Percentiles rank a stretch among this genome's conserved stretches.
Conservation (phyloP, 1,140 invertebrate genomes). For the Drosophila sturtevanti region DNA sequence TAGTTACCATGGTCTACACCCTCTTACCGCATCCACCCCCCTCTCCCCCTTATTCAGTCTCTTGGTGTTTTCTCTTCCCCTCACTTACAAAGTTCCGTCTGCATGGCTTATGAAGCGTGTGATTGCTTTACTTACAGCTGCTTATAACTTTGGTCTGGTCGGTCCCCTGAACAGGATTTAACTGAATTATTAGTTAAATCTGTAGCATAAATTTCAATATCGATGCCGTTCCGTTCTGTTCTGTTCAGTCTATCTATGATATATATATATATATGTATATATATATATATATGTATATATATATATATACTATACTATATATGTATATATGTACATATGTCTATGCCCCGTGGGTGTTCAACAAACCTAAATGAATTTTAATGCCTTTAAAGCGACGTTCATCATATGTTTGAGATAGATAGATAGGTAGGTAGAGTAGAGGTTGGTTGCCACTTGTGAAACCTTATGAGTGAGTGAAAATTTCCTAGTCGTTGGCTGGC, state of each 20-base stretch:
- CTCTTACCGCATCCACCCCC: no score
- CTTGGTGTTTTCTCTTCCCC: neutral
- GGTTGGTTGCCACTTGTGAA: conserved; percentile 45
- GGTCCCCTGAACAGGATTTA: conserved; percentile 64
- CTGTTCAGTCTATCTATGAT: conserved; percentile 6
- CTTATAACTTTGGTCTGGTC: conserved; percentile 54
- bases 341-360: conserved; percentile 32
- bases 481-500: conserved; percentile 12
- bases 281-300: neutral
- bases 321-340: neutral
- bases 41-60: neutral
- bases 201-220: conserved; percentile 80
- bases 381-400: conserved; percentile 71
- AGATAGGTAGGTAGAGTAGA: conserved; percentile 38
- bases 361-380: conserved; percentile 77
- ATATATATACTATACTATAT: no score
- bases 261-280: neutral
- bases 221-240: conserved; percentile 43
- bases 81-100: conserved; percentile 60
- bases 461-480: conserved; percentile 55
- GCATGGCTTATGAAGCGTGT: conserved; percentile 74
- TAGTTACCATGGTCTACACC: neutral
- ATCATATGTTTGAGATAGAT: conserved; percentile 40
- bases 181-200: conserved; percentile 80
- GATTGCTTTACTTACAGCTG: conserved; percentile 77